phyloP scores from a whole-genome alignment of 2,888 invertebrate species.

The Odontomyia ornata region DNA sequence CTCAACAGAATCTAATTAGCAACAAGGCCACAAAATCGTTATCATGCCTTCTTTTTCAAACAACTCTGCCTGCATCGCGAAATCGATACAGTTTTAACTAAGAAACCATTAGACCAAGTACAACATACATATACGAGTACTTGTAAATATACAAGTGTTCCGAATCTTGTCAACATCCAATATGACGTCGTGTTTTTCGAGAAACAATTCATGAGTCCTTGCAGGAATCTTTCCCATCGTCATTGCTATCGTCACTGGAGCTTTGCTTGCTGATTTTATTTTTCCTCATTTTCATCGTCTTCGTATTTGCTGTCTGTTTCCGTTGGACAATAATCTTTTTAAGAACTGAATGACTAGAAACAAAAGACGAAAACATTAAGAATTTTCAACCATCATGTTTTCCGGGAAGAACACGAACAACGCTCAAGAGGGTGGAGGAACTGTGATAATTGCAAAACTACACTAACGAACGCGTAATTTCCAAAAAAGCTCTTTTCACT shows the following conservation, averaged over 20 bases:
- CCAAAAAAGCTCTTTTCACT: neutral
- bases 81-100: neutral
- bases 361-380: neutral
- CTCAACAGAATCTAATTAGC: neutral
- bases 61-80: neutral
- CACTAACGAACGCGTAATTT: neutral
- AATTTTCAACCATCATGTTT: neutral
- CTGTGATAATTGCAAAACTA: neutral
- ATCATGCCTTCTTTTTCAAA: no score
- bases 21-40: neutral
- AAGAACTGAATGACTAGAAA: neutral
- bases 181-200: neutral
- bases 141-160: neutral
- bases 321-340: neutral
- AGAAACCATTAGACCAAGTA: neutral
- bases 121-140: no score
- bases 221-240: neutral
- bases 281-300: neutral
- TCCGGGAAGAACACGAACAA: neutral
- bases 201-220: neutral
- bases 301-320: neutral
- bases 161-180: neutral
- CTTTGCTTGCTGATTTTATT: neutral
- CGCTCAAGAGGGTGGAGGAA: no score
- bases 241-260: neutral